phyloP scores from a whole-genome alignment of 2,797 vertebrate genomes.

The Danio albolineatus region DNA sequence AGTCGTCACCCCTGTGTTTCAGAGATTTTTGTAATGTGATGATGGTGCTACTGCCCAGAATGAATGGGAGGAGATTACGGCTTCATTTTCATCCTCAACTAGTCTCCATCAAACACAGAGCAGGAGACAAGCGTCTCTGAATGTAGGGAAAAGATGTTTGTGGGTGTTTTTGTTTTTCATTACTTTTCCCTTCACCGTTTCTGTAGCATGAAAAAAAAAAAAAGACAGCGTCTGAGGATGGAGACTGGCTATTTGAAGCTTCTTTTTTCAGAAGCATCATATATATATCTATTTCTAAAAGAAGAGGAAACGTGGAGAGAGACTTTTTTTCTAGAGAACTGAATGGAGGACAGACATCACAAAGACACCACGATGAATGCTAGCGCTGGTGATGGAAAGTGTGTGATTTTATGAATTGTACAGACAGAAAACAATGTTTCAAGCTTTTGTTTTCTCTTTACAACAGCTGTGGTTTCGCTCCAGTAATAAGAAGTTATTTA shows the following conservation, averaged over 20 bases:
- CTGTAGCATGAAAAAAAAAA: conserved; percentile 63
- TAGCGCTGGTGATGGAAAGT: conserved; percentile 65
- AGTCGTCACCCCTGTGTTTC: conserved; percentile 29
- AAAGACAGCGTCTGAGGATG: conserved; percentile 47
- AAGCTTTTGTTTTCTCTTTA: conserved; percentile 77
- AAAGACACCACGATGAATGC: conserved; percentile 60
- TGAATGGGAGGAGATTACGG: conserved; percentile 33
- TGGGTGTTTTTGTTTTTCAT: conserved; percentile 57
- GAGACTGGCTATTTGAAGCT: conserved; percentile 57
- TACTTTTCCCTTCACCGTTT: conserved; percentile 57
- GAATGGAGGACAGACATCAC: conserved; percentile 67
- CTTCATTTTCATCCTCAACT: conserved; percentile 52
- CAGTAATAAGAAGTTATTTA: conserved; percentile 85
- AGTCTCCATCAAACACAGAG: conserved; percentile 57
- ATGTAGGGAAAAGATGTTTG: conserved; percentile 56
- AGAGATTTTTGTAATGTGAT: conserved; percentile 55
- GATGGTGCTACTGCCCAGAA: conserved; percentile 61
- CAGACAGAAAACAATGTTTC: conserved; percentile 77
- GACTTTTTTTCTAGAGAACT: conserved; percentile 49
- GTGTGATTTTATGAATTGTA: conserved; percentile 79
- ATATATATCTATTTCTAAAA: conserved; percentile 74
- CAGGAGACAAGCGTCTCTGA: conserved; percentile 53
- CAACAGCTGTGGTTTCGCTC: conserved; percentile 81
- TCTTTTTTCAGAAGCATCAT: conserved; percentile 69
- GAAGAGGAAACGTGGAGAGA: conserved; percentile 65